phyloP scores from a whole-genome alignment of 2,113 vertebrate species.

The Larimichthys polyactis region DNA sequence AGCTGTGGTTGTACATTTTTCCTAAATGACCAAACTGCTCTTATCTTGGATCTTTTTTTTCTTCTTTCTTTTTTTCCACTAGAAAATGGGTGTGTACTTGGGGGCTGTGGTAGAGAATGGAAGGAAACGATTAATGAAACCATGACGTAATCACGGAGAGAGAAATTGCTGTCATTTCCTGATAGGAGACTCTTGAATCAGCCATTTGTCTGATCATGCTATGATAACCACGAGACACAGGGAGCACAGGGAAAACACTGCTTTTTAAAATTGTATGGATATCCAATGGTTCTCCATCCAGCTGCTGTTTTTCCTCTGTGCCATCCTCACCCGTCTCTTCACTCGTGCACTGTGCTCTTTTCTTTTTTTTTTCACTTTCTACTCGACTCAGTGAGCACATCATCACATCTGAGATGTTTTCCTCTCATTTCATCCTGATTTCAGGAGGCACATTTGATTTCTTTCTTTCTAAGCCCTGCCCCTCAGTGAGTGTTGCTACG shows the following conservation, averaged over 20 bases:
- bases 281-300: conserved; percentile 24
- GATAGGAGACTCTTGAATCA: conserved; percentile 67
- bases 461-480: conserved; percentile 3
- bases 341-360: conserved; percentile 52
- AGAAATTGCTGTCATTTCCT: conserved; percentile 70
- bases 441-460: background rate
- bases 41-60: conserved; percentile 76
- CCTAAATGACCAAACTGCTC: conserved; percentile 70
- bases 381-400: conserved; percentile 42
- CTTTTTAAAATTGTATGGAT: conserved; percentile 11
- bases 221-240: conserved; percentile 55
- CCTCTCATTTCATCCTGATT: conserved; percentile 41
- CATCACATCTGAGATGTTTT: conserved; percentile 57
- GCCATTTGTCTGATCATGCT: conserved; percentile 55
- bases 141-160: conserved; percentile 72
- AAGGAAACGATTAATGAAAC: conserved; percentile 81
- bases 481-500: background rate
- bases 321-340: conserved; percentile 43
- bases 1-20: conserved; percentile 75
- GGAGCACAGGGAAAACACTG: conserved; percentile 38
- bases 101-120: conserved; percentile 55
- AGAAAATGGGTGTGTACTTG: conserved; percentile 55
- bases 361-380: conserved; percentile 41
- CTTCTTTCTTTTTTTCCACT: conserved; percentile 46
- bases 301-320: conserved; percentile 26